Percentiles rank a stretch among this genome's conserved stretches.
These are phyloP conservation scores for Orius insidiosus DNA, from an alignment of 1,140 invertebrate genomes.

Conservation along the genomic window DNA sequence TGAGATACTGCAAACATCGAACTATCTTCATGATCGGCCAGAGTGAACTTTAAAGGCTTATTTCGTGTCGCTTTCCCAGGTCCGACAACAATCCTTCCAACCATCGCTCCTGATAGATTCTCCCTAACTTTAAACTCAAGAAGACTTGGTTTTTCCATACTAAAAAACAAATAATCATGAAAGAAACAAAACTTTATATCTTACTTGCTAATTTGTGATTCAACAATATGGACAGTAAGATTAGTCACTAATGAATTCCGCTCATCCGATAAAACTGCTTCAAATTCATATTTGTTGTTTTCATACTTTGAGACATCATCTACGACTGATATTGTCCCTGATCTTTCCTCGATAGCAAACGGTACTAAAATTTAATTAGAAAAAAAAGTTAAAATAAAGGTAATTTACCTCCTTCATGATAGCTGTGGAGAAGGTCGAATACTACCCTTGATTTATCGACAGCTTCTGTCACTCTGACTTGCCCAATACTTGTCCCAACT, in stretches of 20 bases:
- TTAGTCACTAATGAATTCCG: slow-evolving; percentile 54
- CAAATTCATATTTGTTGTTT: slow-evolving; percentile 53
- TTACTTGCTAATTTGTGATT: slow-evolving; percentile 29
- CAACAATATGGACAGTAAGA: slow-evolving; percentile 65
- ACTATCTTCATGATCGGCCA: slow-evolving; percentile 63
- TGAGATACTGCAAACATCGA: slow-evolving; percentile 51
- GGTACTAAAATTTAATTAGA: slow-evolving; percentile 43
- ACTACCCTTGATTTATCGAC: slow-evolving; percentile 44
- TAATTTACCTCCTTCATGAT: slow-evolving; percentile 56
- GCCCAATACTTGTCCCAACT: slow-evolving; percentile 69
- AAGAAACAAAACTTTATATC: background rate
- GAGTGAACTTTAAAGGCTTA: slow-evolving; percentile 42
- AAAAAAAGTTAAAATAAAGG: background rate
- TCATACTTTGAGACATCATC: slow-evolving; percentile 52
- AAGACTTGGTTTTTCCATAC: slow-evolving; percentile 32
- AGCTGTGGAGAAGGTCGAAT: slow-evolving; percentile 62
- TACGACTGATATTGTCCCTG: slow-evolving; percentile 72
- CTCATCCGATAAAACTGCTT: slow-evolving; percentile 56
- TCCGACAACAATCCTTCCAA: slow-evolving; percentile 44
- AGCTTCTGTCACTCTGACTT: slow-evolving; percentile 53
- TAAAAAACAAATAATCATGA: slow-evolving; percentile 1
- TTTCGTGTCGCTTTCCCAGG: slow-evolving; percentile 4
- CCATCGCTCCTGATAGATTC: slow-evolving; percentile 52
- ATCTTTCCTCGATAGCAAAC: slow-evolving; percentile 73
- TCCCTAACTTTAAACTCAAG: slow-evolving; percentile 60